A percentile compares a stretch with the other conserved stretches of the same genome.
These are phyloP conservation scores for Bradypodion pumilum DNA, from an alignment of 2,797 vertebrate species.

Conservation along the genomic window DNA sequence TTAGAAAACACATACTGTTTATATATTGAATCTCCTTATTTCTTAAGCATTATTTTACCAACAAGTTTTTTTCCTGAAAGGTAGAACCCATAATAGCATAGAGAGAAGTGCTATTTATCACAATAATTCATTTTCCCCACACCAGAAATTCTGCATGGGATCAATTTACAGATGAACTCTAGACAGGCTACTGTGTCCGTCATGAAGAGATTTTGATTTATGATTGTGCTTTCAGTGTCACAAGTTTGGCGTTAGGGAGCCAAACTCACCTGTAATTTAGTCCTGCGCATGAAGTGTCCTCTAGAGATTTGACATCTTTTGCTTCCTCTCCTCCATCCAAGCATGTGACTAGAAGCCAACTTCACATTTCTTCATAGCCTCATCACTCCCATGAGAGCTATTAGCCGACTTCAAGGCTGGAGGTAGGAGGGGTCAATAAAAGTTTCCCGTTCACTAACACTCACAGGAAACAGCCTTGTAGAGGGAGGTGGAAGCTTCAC, in stretches of 20 bases:
- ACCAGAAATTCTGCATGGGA: slow-evolving; percentile 45
- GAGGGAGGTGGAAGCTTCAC: slow-evolving; percentile 60
- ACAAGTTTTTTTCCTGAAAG: slow-evolving; percentile 34
- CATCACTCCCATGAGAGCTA: slow-evolving; percentile 59
- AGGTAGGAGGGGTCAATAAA: slow-evolving; percentile 60
- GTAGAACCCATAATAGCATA: slow-evolving; percentile 54
- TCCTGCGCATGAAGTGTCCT: slow-evolving; percentile 66
- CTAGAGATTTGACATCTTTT: slow-evolving; percentile 62
- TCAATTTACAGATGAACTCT: slow-evolving; percentile 56
- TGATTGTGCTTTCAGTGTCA: slow-evolving; percentile 63
- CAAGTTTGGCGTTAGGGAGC: slow-evolving; percentile 62
- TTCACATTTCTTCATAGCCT: slow-evolving; percentile 63
- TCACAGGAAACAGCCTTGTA: slow-evolving; percentile 60
- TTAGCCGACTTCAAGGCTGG: slow-evolving; percentile 63
- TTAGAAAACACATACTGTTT: slow-evolving; percentile 2
- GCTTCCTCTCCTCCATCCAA: slow-evolving; percentile 60
- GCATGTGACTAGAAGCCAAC: slow-evolving; percentile 58
- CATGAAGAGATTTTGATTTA: slow-evolving; percentile 64
- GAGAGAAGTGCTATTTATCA: slow-evolving; percentile 50
- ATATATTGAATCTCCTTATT: slow-evolving; percentile 8
- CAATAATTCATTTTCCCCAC: slow-evolving; percentile 35
- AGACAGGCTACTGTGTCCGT: slow-evolving; percentile 63
- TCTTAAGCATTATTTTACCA: slow-evolving; percentile 39
- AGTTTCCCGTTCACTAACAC: slow-evolving; percentile 64
- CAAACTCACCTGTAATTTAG: slow-evolving; percentile 68